Base-by-base conservation (phyloP, 2,113 vertebrate species). In the Eubucco bourcierii region DNA sequence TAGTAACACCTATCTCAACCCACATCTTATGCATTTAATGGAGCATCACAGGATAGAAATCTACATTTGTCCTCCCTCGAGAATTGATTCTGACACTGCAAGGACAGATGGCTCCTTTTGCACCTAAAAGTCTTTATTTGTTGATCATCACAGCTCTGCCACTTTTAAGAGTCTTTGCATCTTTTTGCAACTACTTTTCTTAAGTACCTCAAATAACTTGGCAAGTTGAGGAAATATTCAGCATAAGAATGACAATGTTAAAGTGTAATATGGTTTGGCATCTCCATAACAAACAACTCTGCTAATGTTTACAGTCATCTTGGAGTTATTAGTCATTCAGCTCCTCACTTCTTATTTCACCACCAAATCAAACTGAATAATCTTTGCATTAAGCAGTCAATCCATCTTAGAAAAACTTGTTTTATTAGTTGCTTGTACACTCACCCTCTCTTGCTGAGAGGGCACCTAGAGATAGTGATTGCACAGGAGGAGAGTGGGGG, bases 11-110 rank as follows among this genome's bases (percentile, higher is more conserved):
- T 85, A 87, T 85, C 91, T 90, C 73, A 78, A 58, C 79, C 93
- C 59, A 88, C 53, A 87, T 92, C 91, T 87, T 91, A 83, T 80
- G 52, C 53, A 68, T 85, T 91, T 93, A 91, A 94, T 93, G 89
- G 76, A 58, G 79, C 79, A 78, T 94, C 79, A 65, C 58, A 64
- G 68, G 58, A 56, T 87, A 90, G 85, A 96, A 96, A 87, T 92
- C 84, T 90, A 50, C 87, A 41, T 91, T 93, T 90, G 47, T 91
- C 53, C 89, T 94, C 84, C 68, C 68, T 6, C 5, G 83, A 46
- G 65, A 92, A 80, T 28, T 86, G 80, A 80, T 89, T 80, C 61
- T 94, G 29, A 29, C 24, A 7, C 50, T 58, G n/a, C 60, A 93
- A 89, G 84, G 79, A 78, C 33, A 78, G 72, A 67, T 90, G n/a